Evolutionary conservation across 2,888 invertebrate genomes (phyloP).

Genomic region (Thera britannica): DNA sequence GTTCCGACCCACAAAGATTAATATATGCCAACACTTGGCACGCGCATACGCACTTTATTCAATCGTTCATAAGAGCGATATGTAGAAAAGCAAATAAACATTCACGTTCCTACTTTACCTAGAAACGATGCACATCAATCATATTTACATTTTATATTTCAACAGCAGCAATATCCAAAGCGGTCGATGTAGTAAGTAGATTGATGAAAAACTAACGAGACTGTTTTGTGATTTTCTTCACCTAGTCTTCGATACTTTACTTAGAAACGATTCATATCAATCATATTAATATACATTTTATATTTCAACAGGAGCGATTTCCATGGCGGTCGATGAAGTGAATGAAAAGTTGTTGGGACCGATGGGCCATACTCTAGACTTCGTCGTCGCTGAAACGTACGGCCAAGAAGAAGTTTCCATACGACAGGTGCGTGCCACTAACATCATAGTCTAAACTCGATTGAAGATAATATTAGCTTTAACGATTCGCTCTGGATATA

Average conservation of each 20-base stretch:
- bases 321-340: slow-evolving; percentile 93
- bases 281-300: slow-evolving; percentile 9
- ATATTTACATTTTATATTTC: slow-evolving; percentile 32
- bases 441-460: slow-evolving; percentile 1
- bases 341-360: slow-evolving; percentile 86
- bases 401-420: slow-evolving; percentile 96
- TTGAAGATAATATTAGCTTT: slow-evolving; percentile 34
- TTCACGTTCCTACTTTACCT: slow-evolving; percentile 7
- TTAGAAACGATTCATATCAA: slow-evolving; percentile 9
- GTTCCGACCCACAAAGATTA: slow-evolving; percentile 52
- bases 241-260: slow-evolving; percentile 84
- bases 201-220: slow-evolving; percentile 81
- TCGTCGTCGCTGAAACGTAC: slow-evolving; percentile 94
- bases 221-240: slow-evolving; percentile 42
- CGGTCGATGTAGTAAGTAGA: slow-evolving; percentile 88
- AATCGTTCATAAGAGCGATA: slow-evolving; percentile 25
- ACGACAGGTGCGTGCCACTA: slow-evolving; percentile 75
- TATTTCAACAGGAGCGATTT: slow-evolving; percentile 89
- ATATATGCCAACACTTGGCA: slow-evolving; percentile 55
- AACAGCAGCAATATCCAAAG: slow-evolving; percentile 93
- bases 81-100: slow-evolving; percentile 17
- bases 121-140: slow-evolving; percentile 11
- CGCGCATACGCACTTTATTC: slow-evolving; percentile 44
- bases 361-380: slow-evolving; percentile 90
- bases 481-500: slow-evolving; percentile 31